Evolutionary conservation across 2,113 vertebrate genomes (phyloP).

Genomic region (Corapipo altera): DNA sequence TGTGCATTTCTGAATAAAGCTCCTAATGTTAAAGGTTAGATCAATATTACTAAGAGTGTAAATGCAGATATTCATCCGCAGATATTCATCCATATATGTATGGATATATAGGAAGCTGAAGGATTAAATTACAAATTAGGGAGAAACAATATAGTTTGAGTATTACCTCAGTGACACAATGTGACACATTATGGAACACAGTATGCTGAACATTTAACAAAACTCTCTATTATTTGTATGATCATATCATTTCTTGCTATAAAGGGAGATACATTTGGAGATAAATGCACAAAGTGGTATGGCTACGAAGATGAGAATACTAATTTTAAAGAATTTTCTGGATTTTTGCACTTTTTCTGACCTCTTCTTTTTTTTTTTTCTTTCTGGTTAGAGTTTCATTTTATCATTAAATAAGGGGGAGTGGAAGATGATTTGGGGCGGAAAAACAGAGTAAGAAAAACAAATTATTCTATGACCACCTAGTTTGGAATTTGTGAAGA

Average conservation of each 20-base stretch:
- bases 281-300: background rate
- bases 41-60: background rate
- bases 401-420: background rate
- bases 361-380: background rate
- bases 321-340: background rate
- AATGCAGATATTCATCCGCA: background rate
- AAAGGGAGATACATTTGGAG: background rate
- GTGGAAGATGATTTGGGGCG: background rate
- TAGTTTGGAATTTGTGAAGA: background rate
- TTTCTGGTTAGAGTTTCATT: background rate
- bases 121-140: background rate
- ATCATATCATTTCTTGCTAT: background rate
- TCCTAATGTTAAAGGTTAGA: background rate
- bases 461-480: background rate
- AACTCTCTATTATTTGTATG: background rate
- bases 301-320: background rate
- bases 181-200: background rate
- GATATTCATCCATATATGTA: too few species aligned
- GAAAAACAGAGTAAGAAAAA: background rate
- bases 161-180: background rate
- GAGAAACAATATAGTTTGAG: background rate
- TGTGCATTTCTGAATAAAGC: background rate
- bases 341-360: background rate
- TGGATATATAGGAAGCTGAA: background rate
- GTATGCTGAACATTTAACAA: background rate